Evolutionary conservation across 2,888 invertebrate genomes (phyloP), one percentile per base, ranked within the genome.

Genomic region (Bombylius major): DNA sequence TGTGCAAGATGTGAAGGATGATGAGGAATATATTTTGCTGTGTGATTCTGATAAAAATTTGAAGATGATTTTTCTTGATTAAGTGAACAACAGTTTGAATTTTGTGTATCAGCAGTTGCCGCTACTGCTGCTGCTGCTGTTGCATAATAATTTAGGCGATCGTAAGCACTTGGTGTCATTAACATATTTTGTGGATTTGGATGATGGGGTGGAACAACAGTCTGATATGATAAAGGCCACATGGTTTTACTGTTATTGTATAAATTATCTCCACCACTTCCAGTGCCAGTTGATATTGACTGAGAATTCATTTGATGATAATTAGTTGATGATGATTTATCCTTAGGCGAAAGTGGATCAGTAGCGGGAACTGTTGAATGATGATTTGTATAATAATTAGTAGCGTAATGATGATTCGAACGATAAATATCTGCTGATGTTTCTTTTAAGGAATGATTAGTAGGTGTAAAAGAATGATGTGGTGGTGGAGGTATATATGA

Each of bases 121-220:
- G 23, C 23, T 23, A 23, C 23, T 23, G 23, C 23, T 23, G 23
- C 9, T 46, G n/a, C 11, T 33, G 23, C 23, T 23, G 23, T 23
- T 11, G 39, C 11, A 11, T 56, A 49, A 44, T 52, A 59, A 42
- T 57, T 56, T 14, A 54, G 33, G 7, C 57, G 53, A 45, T 54
- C 57, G 31, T 55, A 59, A 13, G 57, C 14, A 12, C 32, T 44
- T 11, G 39, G 39, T 4, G 11, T 11, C 39, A 42, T 42, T 51
- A 55, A 51, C 32, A 55, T 34, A 51, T 55, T 57, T 47, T 59
- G 59, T 4, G 57, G 42, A 50, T 53, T 44, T 4, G 56, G 39
- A 34, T 14, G 46, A 11, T 50, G 23, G 50, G 56, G 45, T 50
- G 51, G 51, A 7, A 42, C 23, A 23, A 23, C 12, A 11, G 7